Evolutionary conservation across 2,888 invertebrate genomes (phyloP).

Genomic region (Agrilus biguttatus): DNA sequence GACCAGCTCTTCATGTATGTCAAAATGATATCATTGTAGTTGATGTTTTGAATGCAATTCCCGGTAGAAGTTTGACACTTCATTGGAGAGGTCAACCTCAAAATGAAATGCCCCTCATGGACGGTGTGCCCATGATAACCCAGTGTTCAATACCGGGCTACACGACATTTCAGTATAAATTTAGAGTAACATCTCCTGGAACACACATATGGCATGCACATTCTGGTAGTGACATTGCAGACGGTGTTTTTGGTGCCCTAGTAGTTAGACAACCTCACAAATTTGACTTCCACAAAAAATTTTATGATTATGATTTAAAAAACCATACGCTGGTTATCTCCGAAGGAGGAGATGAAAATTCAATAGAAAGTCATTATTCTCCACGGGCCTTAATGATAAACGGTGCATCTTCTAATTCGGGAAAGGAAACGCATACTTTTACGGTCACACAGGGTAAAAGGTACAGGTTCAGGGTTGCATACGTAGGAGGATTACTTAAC

Average conservation of each 20-base stretch:
- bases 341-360: constrained; percentile 39
- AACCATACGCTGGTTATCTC: constrained; percentile 55
- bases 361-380: constrained; percentile 32
- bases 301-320: constrained; percentile 57
- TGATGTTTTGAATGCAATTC: constrained; percentile 55
- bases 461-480: constrained; percentile 52
- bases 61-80: constrained; percentile 50
- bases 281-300: constrained; percentile 40
- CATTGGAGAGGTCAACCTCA: constrained; percentile 71
- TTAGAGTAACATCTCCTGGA: constrained; percentile 50
- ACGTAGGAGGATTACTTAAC: constrained; percentile 49
- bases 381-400: constrained; percentile 42
- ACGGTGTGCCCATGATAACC: constrained; percentile 62
- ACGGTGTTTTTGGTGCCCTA: constrained; percentile 56
- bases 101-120: constrained; percentile 57
- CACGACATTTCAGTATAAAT: constrained; percentile 55
- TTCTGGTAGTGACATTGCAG: constrained; percentile 51
- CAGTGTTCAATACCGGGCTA: constrained; percentile 59
- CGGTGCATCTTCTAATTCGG: constrained; percentile 39
- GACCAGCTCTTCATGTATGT: constrained; percentile 48
- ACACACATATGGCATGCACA: constrained; percentile 63
- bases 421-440: constrained; percentile 26
- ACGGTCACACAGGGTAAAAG: constrained; percentile 41
- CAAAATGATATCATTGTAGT: constrained; percentile 59
- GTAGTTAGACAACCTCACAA: constrained; percentile 52